phyloP scores from a whole-genome alignment of 2,888 invertebrate species.

The Leucophora obtusa region DNA sequence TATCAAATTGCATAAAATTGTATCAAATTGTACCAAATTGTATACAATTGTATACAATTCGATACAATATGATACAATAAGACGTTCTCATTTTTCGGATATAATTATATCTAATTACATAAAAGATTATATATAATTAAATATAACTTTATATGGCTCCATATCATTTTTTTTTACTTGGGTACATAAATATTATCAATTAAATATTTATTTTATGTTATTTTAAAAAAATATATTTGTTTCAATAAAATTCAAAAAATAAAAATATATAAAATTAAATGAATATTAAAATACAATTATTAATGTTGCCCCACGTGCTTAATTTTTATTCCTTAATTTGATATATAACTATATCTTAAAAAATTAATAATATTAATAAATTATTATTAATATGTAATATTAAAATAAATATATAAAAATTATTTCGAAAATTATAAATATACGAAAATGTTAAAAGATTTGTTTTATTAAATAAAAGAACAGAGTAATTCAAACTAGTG shows the following conservation, averaged over 20 bases:
- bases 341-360: constrained; percentile 56
- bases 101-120: too few relatives aligned
- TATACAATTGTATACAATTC: too few relatives aligned
- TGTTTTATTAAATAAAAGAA: not conserved
- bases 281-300: constrained; percentile 21
- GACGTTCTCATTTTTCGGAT: too few relatives aligned
- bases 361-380: constrained; percentile 64
- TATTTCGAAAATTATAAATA: constrained; percentile 29
- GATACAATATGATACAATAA: too few relatives aligned
- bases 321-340: constrained; percentile 55
- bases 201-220: constrained; percentile 35
- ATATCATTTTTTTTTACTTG: too few relatives aligned
- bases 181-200: constrained; percentile 2
- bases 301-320: constrained; percentile 59
- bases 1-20: too few relatives aligned
- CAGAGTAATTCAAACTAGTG: too few relatives aligned
- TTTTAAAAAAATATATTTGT: constrained; percentile 4
- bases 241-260: constrained; percentile 3
- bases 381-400: constrained; percentile 43
- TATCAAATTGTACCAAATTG: too few relatives aligned
- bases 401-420: constrained; percentile 63
- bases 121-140: too few relatives aligned
- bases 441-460: constrained; percentile 12
- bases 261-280: constrained; percentile 16
- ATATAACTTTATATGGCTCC: too few relatives aligned